A percentile compares a stretch with the other conserved stretches of the same genome.
phyloP scores from a whole-genome alignment of 2,797 vertebrate genomes.

The Garrulus glandarius region DNA sequence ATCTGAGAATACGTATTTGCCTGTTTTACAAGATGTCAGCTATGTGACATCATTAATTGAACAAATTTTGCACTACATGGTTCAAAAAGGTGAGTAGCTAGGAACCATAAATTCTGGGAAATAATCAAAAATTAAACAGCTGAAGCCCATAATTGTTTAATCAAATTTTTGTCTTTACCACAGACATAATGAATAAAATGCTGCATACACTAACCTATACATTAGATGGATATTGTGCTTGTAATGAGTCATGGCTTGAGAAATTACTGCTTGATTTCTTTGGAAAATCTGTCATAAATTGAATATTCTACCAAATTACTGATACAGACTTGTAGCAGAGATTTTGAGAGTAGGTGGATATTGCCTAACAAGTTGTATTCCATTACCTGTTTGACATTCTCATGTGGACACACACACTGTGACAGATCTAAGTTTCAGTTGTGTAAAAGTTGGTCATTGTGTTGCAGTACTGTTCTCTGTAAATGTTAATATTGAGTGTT shows the following conservation, averaged over 20 bases:
- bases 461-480: not conserved
- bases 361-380: not conserved
- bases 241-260: not conserved
- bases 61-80: slow-evolving; percentile 98
- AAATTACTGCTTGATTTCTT: not conserved
- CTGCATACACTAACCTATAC: not conserved
- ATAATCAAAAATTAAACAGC: not conserved
- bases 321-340: not conserved
- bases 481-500: not conserved
- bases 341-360: not conserved
- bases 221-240: not conserved
- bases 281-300: not conserved
- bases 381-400: not conserved
- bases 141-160: not conserved
- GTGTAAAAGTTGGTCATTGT: not conserved
- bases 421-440: not conserved
- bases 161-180: not conserved
- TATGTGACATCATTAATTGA: slow-evolving; percentile 88
- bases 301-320: not conserved
- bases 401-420: fast-evolving
- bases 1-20: slow-evolving; percentile 89
- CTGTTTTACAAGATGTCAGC: slow-evolving; percentile 85
- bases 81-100: slow-evolving; percentile 89
- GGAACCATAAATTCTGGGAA: not conserved
- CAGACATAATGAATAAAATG: not conserved